Base-by-base conservation (phyloP, 2,113 vertebrate species). In the Proterorhinus semilunaris region DNA sequence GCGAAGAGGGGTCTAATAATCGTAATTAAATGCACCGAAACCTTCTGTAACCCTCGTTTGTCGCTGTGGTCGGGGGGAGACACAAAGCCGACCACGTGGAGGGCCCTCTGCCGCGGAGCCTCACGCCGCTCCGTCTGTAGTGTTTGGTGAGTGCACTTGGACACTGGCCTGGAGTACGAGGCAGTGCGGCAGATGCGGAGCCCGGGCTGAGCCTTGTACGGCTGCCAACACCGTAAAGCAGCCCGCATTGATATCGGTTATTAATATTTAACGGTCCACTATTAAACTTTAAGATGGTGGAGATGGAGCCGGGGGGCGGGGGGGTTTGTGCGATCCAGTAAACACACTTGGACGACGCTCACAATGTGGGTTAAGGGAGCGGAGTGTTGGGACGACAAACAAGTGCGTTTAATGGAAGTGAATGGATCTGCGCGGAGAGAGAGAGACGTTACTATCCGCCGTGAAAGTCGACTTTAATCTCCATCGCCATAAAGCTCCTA, bases 241-340 rank as follows among this genome's bases (percentile, higher is more conserved):
- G 83, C 83, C 87, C 86, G 85, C 82, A 76, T 87, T 91, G 90
- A 93, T 91, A 90, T 85, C 84, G 90, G 87, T 92, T 93, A 93
- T 91, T 91, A 92, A 92, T 92, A 91, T 92, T 92, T 92, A 89
- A 93, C 88, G 83, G 88, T 86, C 86, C 79, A 71, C 85, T 84
- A 89, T 91, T 88, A 92, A 91, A 92, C 84, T 90, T 87, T 92
- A 90, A 91, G 88, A 87, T 27, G 71, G 84, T 83, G 76, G 83
- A 86, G 89, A 88, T 88, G 83, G 87, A 86, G 87, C 81, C 69
- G 51, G 70, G 75, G 76, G 87, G 83, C 69, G 75, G 72, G 87
- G 82, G 72, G 69, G 82, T 73, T 72, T 76, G 6, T 67, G 62
- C 81, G 80, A 74, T 65, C 74, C 73, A 68, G 84, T 90, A 90